These are phyloP conservation scores for Hydrotaea cyrtoneurina DNA, from an alignment of 2,888 invertebrate genomes.

Conservation along the genomic window DNA sequence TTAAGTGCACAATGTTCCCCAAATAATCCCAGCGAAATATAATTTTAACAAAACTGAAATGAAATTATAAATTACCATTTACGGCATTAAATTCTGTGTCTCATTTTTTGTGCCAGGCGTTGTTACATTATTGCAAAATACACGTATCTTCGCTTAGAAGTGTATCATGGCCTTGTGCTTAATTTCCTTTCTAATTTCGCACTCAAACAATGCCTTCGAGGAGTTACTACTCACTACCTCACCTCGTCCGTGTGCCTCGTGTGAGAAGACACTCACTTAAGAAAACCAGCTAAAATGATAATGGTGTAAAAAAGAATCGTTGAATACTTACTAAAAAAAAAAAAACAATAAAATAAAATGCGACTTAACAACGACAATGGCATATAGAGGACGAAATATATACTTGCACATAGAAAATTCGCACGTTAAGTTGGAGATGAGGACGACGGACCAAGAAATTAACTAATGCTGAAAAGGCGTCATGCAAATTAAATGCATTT, in stretches of 20 bases:
- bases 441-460: constrained; percentile 50
- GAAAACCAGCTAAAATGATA: constrained; percentile 7
- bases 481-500: constrained; percentile 76
- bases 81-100: constrained; percentile 35
- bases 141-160: neutral
- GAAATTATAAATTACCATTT: constrained; percentile 55
- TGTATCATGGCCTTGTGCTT: constrained; percentile 57
- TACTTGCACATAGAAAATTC: constrained; percentile 15
- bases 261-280: constrained; percentile 14
- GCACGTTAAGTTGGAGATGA: constrained; percentile 48
- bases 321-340: neutral
- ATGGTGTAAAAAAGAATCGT: constrained; percentile 24
- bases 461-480: constrained; percentile 68
- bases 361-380: neutral
- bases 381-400: neutral
- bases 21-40: constrained; percentile 24
- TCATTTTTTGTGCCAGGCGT: constrained; percentile 4
- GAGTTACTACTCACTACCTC: neutral
- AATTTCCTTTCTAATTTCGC: constrained; percentile 62
- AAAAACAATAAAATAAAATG: constrained; percentile 10
- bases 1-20: too few relatives aligned
- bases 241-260: neutral
- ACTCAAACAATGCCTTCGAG: constrained; percentile 53
- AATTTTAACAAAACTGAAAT: constrained; percentile 47
- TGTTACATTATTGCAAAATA: neutral